phyloP scores from a whole-genome alignment of 2,888 invertebrate genomes.

The Macaria liturata region DNA sequence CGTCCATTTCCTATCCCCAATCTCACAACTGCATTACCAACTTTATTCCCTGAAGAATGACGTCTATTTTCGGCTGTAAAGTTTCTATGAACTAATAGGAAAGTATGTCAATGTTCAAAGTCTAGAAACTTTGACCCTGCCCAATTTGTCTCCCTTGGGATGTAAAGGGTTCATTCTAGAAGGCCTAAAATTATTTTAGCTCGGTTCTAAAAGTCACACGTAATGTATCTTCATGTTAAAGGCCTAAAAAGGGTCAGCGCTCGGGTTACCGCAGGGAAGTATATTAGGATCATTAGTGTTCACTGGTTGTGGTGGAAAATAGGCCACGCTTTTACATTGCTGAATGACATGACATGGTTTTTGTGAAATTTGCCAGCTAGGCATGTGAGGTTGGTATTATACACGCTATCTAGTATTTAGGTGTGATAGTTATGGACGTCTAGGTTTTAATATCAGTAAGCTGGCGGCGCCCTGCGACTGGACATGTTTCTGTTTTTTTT shows the following conservation, averaged over 20 bases:
- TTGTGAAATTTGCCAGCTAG: too few species aligned
- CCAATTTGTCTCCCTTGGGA: conserved; percentile 13
- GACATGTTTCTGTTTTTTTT: too few species aligned
- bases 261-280: conserved; percentile 7
- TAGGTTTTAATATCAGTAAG: too few species aligned
- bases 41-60: neutral
- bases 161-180: conserved; percentile 5
- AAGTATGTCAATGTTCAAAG: conserved; percentile 11
- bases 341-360: too few species aligned
- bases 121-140: conserved; percentile 11
- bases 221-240: conserved; percentile 13
- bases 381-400: too few species aligned
- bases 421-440: too few species aligned
- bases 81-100: conserved; percentile 6
- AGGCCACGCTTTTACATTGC: too few species aligned
- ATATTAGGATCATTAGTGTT: conserved; percentile 4
- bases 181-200: conserved; percentile 16
- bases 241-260: conserved; percentile 9
- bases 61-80: neutral
- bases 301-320: neutral
- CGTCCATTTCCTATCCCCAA: conserved; percentile 1
- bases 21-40: neutral
- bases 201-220: conserved; percentile 9
- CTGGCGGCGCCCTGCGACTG: too few species aligned
- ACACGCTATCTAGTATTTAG: too few species aligned